Evolutionary conservation across 2,797 vertebrate species (phyloP), one percentile per base, ranked within the genome.

Genomic region (Chaetophractus vellerosus): DNA sequence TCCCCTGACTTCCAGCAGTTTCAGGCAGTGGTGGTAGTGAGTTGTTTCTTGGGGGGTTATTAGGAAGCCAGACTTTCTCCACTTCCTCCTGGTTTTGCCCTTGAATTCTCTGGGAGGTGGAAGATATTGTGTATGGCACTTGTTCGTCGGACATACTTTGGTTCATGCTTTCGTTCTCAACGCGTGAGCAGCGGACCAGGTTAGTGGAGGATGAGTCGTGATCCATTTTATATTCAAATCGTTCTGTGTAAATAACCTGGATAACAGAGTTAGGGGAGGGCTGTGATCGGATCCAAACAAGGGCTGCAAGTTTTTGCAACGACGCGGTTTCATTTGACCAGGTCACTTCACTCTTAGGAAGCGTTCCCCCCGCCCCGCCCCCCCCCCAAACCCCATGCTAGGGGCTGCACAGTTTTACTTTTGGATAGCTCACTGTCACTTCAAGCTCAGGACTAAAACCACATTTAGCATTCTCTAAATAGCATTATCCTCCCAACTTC

Each of bases 241-340:
- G 64, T 31, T 98, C 97, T 6, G 85, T 96, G 86, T 96, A 98
- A 74, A 76, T 1, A n/a, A 98, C 8, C 97, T 98, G 92, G 45
- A 50, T 2, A 12, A 81, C 24, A 92, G 90, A 82, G 36, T 66
- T 11, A 83, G 57, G 48, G 10, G 16, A 26, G 26, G 72, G 3
- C 31, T 0, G 7, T 2, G n/a, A 15, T 45, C 6, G 91, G 86
- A 64, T 26, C 48, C 50, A 9, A 10, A 9, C 1, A 5, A 78
- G 76, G 68, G 5, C 82, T 14, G 55, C 7, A 12, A 61, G 69
- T 26, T 28, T n/a, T 10, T 14, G 66, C 33, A 38, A 36, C 7
- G 8, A 0, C 31, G 52, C 69, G 21, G 10, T 36, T 55, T 48
- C 74, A 63, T 3, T 76, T 66, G 83, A 45, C 26, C 1, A 9